A percentile compares a stretch with the other conserved stretches of the same genome.
These are phyloP conservation scores for Rhinophrynus dorsalis DNA, from an alignment of 2,797 vertebrate genomes.

Conservation along the genomic window DNA sequence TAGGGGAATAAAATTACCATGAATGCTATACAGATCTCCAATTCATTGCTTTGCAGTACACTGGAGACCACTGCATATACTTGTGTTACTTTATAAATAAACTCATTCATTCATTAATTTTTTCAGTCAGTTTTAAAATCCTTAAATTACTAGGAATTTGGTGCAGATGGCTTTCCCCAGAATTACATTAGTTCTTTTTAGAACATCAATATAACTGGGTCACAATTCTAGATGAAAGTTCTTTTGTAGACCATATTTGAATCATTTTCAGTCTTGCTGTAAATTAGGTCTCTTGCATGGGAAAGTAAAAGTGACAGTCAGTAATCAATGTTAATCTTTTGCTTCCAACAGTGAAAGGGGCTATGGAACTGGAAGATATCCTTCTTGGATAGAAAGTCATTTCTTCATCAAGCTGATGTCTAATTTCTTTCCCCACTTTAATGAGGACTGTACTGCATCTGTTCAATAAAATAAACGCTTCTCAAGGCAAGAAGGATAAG, in stretches of 20 bases:
- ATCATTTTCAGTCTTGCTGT: not conserved
- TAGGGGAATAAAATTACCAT: too few relatives aligned
- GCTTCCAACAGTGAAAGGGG: slow-evolving; percentile 23
- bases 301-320: slow-evolving; percentile 13
- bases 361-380: slow-evolving; percentile 27
- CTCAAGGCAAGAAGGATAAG: slow-evolving; percentile 25
- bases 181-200: too few relatives aligned
- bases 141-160: too few relatives aligned
- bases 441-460: slow-evolving; percentile 26
- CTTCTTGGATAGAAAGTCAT: slow-evolving; percentile 10
- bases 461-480: slow-evolving; percentile 33
- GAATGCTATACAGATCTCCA: too few relatives aligned
- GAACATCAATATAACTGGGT: too few relatives aligned
- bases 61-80: too few relatives aligned
- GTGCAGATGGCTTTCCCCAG: too few relatives aligned
- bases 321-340: slow-evolving; percentile 37
- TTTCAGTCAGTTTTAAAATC: too few relatives aligned
- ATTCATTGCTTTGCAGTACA: too few relatives aligned
- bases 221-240: not conserved
- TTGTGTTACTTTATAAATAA: too few relatives aligned
- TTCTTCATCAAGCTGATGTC: slow-evolving; percentile 20
- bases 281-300: slow-evolving; percentile 13
- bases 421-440: slow-evolving; percentile 33
- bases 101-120: too few relatives aligned
- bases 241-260: not conserved